Base-by-base conservation (phyloP, 2,113 vertebrate genomes). In the Emydura subglobosa region DNA sequence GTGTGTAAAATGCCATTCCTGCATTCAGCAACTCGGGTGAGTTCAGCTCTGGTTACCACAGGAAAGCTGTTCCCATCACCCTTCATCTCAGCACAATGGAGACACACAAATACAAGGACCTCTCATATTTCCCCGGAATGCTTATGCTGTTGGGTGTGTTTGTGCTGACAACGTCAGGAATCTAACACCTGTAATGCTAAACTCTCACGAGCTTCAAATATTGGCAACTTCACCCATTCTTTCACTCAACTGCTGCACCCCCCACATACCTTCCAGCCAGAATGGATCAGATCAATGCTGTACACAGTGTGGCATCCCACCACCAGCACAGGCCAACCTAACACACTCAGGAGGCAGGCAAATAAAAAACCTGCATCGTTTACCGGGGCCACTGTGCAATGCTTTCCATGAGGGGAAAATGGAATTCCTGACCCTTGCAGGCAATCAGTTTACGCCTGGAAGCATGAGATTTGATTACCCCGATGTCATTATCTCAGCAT, bases 391-490 rank as follows among this genome's bases (percentile, higher is more conserved):
- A 5, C 14, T 55, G 84, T 49, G 72, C 5, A 1, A 53, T n/a
- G 51, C 94, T 91, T 42, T 39, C n/a, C 81, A 79, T 87, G 91
- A 50, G 14, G 6, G 80, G 61, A 87, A 72, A 12, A 50, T 89
- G 79, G 12, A 24, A 59, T n/a, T 84, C 95, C 95, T 92, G 94
- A 80, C 93, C 94, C 96, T 88, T 7, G 1, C 0, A 80, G 88
- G 93, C 91, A 91, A 97, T 96, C 94, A 92, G 78, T 89, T 93
- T 87, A 89, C 17, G 83, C 85, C 88, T 83, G 88, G 90, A 93
- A 96, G 96, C 93, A 85, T 80, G 85, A 95, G 91, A 96, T 96
- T 92, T 85, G 90, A 93, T 95, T 93, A 87, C 92, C 88, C 90
- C 88, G 14, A 22, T 31, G 49, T 85, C 90, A 96, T 94, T 91